Percentiles rank a stretch among this genome's conserved stretches.
phyloP scores from a whole-genome alignment of 2,797 vertebrate species.

The Xenops minutus region DNA sequence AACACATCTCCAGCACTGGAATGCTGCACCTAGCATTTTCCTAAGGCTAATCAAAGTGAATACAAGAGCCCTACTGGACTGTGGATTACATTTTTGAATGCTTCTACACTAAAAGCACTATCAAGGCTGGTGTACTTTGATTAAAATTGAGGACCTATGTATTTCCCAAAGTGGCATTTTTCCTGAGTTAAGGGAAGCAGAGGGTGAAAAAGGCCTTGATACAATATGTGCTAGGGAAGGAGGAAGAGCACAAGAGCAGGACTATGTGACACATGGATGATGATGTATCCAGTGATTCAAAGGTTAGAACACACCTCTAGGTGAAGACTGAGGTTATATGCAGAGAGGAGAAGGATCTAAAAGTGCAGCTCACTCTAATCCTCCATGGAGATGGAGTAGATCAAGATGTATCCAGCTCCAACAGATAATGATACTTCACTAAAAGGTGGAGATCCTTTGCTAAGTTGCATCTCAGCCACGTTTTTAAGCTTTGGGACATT shows the following conservation, averaged over 20 bases:
- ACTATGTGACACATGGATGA: background rate
- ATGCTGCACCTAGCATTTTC: background rate
- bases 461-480: background rate
- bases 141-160: background rate
- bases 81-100: background rate
- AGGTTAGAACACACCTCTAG: background rate
- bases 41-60: background rate
- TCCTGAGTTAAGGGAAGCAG: background rate
- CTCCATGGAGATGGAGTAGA: background rate
- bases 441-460: background rate
- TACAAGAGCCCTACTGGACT: background rate
- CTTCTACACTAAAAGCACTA: background rate
- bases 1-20: background rate
- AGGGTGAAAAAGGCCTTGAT: background rate
- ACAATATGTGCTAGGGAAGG: background rate
- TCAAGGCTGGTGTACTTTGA: background rate
- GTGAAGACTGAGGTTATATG: background rate
- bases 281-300: background rate
- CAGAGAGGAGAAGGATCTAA: background rate
- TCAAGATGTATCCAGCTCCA: background rate
- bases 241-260: background rate
- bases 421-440: background rate
- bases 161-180: background rate
- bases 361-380: background rate
- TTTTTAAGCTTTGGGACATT: background rate